Evolutionary conservation across 2,113 vertebrate genomes (phyloP).

Genomic region (Talpa occidentalis): DNA sequence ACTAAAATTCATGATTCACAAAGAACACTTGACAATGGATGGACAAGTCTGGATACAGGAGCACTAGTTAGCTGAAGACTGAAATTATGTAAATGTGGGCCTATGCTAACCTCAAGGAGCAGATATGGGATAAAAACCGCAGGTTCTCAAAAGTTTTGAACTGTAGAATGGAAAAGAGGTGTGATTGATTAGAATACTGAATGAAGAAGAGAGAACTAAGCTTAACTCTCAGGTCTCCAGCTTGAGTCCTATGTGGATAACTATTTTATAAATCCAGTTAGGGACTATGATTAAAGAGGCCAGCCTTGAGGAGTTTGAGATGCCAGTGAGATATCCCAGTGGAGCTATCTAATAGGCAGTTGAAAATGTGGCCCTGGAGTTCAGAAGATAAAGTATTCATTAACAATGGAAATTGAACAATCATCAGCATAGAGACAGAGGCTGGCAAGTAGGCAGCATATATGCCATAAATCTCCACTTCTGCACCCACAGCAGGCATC

Average conservation of each 20-base stretch:
- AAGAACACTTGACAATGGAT: not conserved
- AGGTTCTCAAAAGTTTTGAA: not conserved
- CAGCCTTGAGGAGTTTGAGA: not conserved
- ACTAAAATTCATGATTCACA: not conserved
- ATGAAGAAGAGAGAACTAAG: not conserved
- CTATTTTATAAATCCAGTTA: not conserved
- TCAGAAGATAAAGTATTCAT: not conserved
- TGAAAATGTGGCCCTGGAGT: not conserved
- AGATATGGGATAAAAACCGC: not conserved
- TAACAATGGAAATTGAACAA: not conserved
- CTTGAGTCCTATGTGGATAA: not conserved
- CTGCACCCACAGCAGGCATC: constrained; percentile 9
- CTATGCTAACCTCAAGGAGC: not conserved
- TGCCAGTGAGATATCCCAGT: too few relatives aligned
- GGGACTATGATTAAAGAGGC: not conserved
- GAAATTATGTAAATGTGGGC: not conserved
- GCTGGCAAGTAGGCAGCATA: not conserved
- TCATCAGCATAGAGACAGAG: not conserved
- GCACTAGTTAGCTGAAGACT: not conserved
- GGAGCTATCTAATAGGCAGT: not conserved
- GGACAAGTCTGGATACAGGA: not conserved
- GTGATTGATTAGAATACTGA: not conserved
- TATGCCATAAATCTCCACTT: accelerated
- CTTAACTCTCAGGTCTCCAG: not conserved
- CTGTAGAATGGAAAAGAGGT: not conserved